phyloP scores from a whole-genome alignment of 2,113 vertebrate genomes.

The Megatriorchis doriae region DNA sequence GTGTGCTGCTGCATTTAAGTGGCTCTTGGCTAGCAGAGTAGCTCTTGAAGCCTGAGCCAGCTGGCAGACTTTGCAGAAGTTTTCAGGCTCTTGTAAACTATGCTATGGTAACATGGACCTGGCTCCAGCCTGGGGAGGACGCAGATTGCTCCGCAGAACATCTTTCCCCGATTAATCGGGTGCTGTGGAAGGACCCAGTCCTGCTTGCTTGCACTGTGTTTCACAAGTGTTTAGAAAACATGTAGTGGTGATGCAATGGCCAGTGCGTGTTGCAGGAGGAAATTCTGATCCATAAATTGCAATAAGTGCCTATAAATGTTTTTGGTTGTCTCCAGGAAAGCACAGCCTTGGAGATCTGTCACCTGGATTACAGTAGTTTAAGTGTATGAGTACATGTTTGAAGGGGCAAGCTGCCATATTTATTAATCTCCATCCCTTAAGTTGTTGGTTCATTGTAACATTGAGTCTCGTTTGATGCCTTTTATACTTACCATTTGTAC shows the following conservation, averaged over 20 bases:
- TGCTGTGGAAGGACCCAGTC: background rate
- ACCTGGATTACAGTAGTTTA: background rate
- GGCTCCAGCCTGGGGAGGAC: background rate
- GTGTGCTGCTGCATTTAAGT: background rate
- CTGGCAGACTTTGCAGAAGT: background rate
- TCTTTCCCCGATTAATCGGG: background rate
- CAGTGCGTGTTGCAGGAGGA: background rate
- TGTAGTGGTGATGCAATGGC: background rate
- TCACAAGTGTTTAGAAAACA: background rate
- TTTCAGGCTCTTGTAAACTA: background rate
- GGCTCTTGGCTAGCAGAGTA: background rate
- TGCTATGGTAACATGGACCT: background rate
- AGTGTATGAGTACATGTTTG: background rate
- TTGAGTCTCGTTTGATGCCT: conserved; percentile 31
- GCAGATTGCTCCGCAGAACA: rapidly evolving
- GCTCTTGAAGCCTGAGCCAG: background rate
- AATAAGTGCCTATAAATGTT: background rate
- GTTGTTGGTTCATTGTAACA: conserved; percentile 45
- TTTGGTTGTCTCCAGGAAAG: background rate
- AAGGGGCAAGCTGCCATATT: background rate
- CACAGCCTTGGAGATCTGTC: background rate
- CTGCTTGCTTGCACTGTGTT: background rate
- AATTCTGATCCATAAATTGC: background rate
- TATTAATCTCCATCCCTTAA: background rate
- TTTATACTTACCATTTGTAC: conserved; percentile 34